Percentiles rank a stretch among this genome's conserved stretches.
Conservation (phyloP, 2,797 vertebrate species). For the Phoeniculus purpureus region DNA sequence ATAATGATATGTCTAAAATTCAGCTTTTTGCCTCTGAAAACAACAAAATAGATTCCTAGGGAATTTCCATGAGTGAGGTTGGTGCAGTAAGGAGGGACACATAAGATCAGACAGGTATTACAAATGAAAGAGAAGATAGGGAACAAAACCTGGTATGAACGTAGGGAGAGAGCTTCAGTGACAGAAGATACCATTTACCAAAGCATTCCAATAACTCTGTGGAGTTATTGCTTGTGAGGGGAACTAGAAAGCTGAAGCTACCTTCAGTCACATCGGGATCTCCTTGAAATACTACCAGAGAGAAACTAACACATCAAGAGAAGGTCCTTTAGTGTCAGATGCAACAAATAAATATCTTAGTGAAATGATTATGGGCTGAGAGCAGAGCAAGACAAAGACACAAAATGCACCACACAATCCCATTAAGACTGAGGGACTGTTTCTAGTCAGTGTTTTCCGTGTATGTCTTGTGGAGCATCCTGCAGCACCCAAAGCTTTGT, state of each 20-base stretch:
- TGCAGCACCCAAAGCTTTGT: neutral
- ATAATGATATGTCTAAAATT: neutral
- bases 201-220: neutral
- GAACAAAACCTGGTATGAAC: neutral
- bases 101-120: neutral
- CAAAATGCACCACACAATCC: neutral
- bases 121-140: neutral
- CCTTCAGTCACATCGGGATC: neutral
- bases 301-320: too few species aligned
- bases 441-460: neutral
- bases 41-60: neutral
- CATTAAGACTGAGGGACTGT: neutral
- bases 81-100: neutral
- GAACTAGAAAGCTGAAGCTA: neutral
- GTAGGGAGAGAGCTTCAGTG: neutral
- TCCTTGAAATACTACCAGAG: neutral
- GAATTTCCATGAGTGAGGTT: neutral
- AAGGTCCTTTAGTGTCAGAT: too few species aligned
- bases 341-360: neutral
- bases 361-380: neutral
- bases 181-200: neutral
- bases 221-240: neutral
- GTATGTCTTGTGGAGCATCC: fast-evolving
- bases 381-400: neutral
- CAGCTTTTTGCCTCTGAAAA: neutral